phyloP scores from a whole-genome alignment of 2,888 invertebrate species.

The Conus canariensis region DNA sequence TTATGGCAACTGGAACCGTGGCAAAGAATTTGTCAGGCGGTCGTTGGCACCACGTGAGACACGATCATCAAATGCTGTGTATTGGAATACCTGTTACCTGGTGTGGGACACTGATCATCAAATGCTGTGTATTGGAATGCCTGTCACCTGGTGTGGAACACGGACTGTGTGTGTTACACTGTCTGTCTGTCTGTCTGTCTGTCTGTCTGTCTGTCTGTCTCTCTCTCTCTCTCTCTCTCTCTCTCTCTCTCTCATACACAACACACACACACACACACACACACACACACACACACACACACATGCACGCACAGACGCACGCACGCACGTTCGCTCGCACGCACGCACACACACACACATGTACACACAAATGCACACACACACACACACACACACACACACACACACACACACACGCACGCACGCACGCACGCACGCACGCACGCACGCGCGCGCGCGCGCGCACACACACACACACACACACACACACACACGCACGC shows the following conservation, averaged over 20 bases:
- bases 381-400: constrained; percentile 14
- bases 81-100: too few relatives aligned
- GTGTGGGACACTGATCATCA: too few relatives aligned
- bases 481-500: constrained; percentile 26
- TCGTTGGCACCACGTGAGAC: too few relatives aligned
- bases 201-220: too few relatives aligned
- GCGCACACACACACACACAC: not conserved
- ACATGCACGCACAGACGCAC: not conserved
- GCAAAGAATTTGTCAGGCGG: too few relatives aligned
- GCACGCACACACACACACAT: not conserved
- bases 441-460: not conserved
- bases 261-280: not conserved
- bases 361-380: constrained; percentile 9
- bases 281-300: not conserved
- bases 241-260: too few relatives aligned
- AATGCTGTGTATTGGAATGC: too few relatives aligned
- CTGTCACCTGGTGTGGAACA: too few relatives aligned
- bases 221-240: too few relatives aligned
- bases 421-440: not conserved
- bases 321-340: not conserved
- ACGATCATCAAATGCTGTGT: not conserved
- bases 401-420: not conserved
- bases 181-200: too few relatives aligned
- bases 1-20: too few relatives aligned
- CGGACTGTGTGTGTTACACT: too few relatives aligned